phyloP scores from a whole-genome alignment of 2,113 vertebrate species.

The Hemibagrus wyckioides region DNA sequence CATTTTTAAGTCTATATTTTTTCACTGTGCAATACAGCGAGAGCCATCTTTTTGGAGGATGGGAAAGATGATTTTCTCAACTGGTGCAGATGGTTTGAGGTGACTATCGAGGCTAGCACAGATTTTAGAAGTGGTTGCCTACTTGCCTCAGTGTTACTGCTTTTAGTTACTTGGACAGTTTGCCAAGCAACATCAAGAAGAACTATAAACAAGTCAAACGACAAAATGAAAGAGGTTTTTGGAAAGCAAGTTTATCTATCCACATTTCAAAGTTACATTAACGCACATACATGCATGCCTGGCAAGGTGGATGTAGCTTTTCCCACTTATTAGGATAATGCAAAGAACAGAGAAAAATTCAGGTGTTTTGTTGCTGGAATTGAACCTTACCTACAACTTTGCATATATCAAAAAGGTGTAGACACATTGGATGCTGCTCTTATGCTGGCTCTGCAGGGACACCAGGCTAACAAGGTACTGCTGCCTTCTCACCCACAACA shows the following conservation, averaged over 20 bases:
- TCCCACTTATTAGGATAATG: background rate
- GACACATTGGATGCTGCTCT: background rate
- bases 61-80: too few relatives aligned
- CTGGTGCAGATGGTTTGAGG: too few relatives aligned
- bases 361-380: background rate
- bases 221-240: background rate
- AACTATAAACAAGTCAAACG: background rate
- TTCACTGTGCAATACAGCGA: too few relatives aligned
- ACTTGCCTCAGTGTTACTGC: too few relatives aligned
- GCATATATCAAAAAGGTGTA: background rate
- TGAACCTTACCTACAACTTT: background rate
- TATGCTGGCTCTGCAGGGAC: background rate
- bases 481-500: background rate
- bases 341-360: background rate
- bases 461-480: background rate
- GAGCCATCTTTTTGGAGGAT: too few relatives aligned
- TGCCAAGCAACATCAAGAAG: background rate
- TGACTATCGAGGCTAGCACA: too few relatives aligned
- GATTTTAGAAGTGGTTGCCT: too few relatives aligned
- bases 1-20: too few relatives aligned
- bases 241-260: background rate
- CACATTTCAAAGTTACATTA: background rate
- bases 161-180: background rate
- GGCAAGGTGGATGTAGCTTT: background rate
- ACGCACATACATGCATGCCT: background rate